Evolutionary conservation across 2,797 vertebrate genomes (phyloP).

Genomic region (Echiichthys vipera): DNA sequence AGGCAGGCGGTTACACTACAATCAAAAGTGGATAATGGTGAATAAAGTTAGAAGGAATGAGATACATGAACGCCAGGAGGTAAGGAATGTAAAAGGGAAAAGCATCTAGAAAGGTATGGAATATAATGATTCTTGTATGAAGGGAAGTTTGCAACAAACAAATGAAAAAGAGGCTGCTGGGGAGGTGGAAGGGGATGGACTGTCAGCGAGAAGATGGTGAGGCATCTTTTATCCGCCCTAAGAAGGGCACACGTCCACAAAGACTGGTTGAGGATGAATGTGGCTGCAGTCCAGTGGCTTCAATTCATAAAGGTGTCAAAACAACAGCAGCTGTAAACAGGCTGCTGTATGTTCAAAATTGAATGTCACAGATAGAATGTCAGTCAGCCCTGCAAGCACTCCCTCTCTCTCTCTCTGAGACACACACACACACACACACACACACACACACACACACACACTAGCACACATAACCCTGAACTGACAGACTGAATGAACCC

Average conservation of each 20-base stretch:
- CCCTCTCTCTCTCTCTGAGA: neutral
- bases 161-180: neutral
- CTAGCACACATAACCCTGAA: slow-evolving; percentile 25
- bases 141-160: neutral
- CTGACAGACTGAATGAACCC: slow-evolving; percentile 57
- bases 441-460: slow-evolving; percentile 23
- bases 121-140: neutral
- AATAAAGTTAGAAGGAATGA: slow-evolving; percentile 13
- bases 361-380: slow-evolving; percentile 47
- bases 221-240: slow-evolving; percentile 13
- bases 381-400: slow-evolving; percentile 23
- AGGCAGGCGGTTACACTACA: slow-evolving; percentile 52
- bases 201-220: neutral
- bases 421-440: slow-evolving; percentile 26
- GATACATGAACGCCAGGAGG: neutral
- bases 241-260: neutral
- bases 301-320: slow-evolving; percentile 34
- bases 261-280: slow-evolving; percentile 17
- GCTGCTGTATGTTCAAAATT: slow-evolving; percentile 18
- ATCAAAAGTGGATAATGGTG: slow-evolving; percentile 58
- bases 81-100: neutral
- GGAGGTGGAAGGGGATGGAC: slow-evolving; percentile 13
- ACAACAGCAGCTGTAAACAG: slow-evolving; percentile 19
- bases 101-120: neutral
- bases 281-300: slow-evolving; percentile 11